Evolutionary conservation across 1,140 invertebrate genomes (phyloP).

Genomic region (Drosophila quadrilineata): DNA sequence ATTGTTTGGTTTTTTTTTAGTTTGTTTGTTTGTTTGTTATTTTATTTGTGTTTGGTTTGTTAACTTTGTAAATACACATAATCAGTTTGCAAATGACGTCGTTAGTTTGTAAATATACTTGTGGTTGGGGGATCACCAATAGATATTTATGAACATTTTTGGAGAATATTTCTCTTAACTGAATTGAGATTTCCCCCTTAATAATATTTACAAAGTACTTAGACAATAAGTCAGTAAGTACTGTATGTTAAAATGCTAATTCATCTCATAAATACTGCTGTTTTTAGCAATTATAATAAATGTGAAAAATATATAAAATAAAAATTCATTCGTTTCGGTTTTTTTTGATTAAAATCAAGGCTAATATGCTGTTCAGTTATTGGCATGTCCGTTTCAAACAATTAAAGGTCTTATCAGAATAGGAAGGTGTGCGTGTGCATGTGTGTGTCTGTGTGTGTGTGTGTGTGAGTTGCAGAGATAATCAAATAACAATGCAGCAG

Average conservation of each 20-base stretch:
- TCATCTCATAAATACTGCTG: no score
- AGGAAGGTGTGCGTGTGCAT: slow-evolving; percentile 10
- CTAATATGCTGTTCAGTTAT: slow-evolving; percentile 27
- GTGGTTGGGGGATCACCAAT: background rate
- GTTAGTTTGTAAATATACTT: background rate
- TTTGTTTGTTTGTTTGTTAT: slow-evolving; percentile 1
- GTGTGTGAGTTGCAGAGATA: slow-evolving; percentile 34
- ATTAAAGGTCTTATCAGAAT: slow-evolving; percentile 72
- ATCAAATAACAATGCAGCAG: slow-evolving; percentile 36
- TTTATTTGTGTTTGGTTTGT: slow-evolving; percentile 11
- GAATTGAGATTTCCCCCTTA: background rate
- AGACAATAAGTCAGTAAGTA: no score
- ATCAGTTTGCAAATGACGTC: slow-evolving; percentile 26
- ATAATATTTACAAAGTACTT: no score
- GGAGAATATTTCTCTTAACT: background rate
- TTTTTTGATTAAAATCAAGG: background rate
- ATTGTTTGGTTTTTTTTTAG: slow-evolving; percentile 31
- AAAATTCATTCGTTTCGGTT: background rate
- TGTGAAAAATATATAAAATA: no score
- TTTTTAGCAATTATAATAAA: no score
- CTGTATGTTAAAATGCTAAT: no score
- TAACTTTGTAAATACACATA: slow-evolving; percentile 41
- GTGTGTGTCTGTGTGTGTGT: slow-evolving; percentile 14
- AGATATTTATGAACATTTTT: background rate
- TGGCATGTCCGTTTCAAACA: slow-evolving; percentile 67